A percentile compares a stretch with the other conserved stretches of the same genome.
phyloP scores from a whole-genome alignment of 2,113 vertebrate genomes.

The Marmota flaviventris region DNA sequence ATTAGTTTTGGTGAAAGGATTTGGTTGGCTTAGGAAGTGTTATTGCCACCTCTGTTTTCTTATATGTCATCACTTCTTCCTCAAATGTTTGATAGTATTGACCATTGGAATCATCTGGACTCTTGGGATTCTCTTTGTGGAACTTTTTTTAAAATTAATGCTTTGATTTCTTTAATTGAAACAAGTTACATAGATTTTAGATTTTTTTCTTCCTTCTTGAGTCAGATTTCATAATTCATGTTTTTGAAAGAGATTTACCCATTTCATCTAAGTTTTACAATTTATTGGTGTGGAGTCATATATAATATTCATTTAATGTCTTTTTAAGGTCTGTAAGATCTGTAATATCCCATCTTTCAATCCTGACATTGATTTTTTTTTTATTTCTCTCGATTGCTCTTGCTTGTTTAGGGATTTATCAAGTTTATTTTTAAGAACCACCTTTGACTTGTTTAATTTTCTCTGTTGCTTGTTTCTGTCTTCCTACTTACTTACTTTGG shows the following conservation, averaged over 20 bases:
- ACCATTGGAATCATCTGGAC: not conserved
- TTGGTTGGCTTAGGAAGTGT: not conserved
- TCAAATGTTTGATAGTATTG: not conserved
- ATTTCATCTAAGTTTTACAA: slow-evolving; percentile 3
- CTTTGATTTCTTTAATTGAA: not conserved
- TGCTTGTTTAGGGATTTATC: not conserved
- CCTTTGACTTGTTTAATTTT: not conserved
- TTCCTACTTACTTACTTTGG: not conserved
- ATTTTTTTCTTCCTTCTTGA: slow-evolving; percentile 10
- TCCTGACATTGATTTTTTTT: not conserved
- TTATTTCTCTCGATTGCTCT: not conserved
- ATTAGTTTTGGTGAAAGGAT: not conserved
- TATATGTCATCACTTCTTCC: not conserved
- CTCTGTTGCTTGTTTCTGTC: not conserved
- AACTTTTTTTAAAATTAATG: not conserved
- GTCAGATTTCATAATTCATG: not conserved
- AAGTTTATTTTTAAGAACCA: not conserved
- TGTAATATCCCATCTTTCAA: not conserved
- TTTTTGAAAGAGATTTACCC: not conserved
- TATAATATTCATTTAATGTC: not conserved
- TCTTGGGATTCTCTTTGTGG: not conserved
- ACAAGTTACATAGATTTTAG: not conserved
- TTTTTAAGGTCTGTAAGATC: not conserved
- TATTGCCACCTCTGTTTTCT: not conserved
- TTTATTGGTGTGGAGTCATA: not conserved